Evolutionary conservation across 2,888 invertebrate species (phyloP).

Genomic region (Ectropis crepuscularia): DNA sequence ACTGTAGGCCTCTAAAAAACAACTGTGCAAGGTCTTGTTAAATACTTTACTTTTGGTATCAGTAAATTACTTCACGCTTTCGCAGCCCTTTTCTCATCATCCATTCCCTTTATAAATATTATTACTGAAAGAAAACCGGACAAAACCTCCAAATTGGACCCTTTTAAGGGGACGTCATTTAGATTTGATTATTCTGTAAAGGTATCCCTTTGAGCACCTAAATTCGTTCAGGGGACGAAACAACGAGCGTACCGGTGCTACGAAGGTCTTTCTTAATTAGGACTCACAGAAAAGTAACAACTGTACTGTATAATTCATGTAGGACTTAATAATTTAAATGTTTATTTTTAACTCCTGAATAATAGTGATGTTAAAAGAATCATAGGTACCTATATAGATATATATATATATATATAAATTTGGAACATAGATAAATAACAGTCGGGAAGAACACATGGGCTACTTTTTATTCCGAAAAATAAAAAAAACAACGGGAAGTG

Average conservation of each 20-base stretch:
- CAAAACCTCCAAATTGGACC: constrained; percentile 28
- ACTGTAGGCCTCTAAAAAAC: too few relatives aligned
- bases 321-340: background rate
- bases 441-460: too few relatives aligned
- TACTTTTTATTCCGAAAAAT: too few relatives aligned
- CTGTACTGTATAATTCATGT: constrained; percentile 17
- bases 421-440: too few relatives aligned
- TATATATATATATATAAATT: too few relatives aligned
- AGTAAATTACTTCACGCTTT: constrained; percentile 3
- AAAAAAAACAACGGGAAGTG: too few relatives aligned
- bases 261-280: constrained; percentile 44
- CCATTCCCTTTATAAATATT: constrained; percentile 22
- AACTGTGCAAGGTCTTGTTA: too few relatives aligned
- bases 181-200: constrained; percentile 40
- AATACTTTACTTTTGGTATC: background rate
- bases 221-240: constrained; percentile 31
- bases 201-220: constrained; percentile 36
- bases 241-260: constrained; percentile 32
- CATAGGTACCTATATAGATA: too few relatives aligned
- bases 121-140: constrained; percentile 40
- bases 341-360: too few relatives aligned
- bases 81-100: constrained; percentile 13
- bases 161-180: constrained; percentile 31
- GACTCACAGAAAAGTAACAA: constrained; percentile 40
- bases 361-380: too few relatives aligned